Conservation (phyloP, 2,888 invertebrate genomes). For the Xylota segnis region DNA sequence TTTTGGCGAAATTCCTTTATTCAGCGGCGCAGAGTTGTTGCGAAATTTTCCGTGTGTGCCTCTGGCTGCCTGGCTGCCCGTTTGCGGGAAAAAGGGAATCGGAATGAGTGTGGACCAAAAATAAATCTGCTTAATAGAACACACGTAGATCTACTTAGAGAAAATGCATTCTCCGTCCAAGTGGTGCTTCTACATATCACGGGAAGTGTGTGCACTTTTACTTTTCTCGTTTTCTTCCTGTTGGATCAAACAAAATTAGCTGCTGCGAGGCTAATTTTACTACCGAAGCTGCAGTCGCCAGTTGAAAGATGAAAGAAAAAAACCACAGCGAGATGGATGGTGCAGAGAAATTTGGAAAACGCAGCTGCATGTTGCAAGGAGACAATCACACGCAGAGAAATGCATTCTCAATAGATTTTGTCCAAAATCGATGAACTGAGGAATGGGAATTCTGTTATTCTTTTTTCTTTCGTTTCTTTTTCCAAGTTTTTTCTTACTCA, state of each 20-base stretch:
- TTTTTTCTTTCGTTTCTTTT: conserved; percentile 25
- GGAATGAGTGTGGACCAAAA: conserved; percentile 51
- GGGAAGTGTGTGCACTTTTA: conserved; percentile 19
- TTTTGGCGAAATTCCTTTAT: conserved; percentile 47
- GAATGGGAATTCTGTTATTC: conserved; percentile 57
- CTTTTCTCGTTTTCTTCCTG: conserved; percentile 15
- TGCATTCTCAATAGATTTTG: conserved; percentile 67
- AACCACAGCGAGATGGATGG: conserved; percentile 35
- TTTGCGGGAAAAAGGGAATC: conserved; percentile 52
- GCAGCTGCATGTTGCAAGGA: conserved; percentile 38
- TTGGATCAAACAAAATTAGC: neutral
- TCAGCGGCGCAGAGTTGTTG: conserved; percentile 36
- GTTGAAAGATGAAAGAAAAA: conserved; percentile 21
- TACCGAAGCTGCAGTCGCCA: conserved; percentile 15
- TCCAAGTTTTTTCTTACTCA: conserved; percentile 42
- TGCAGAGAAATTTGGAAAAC: conserved; percentile 7
- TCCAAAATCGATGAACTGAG: conserved; percentile 75
- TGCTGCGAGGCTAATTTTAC: conserved; percentile 42
- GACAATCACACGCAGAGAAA: conserved; percentile 31
- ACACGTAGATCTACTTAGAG: conserved; percentile 25
- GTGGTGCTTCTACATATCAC: conserved; percentile 11
- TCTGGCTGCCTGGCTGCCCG: neutral
- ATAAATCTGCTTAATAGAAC: conserved; percentile 52
- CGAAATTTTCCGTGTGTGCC: conserved; percentile 25
- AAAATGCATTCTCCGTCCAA: conserved; percentile 51